Evolutionary conservation across 2,113 vertebrate species (phyloP).

Genomic region (Reinhardtius hippoglossoides): DNA sequence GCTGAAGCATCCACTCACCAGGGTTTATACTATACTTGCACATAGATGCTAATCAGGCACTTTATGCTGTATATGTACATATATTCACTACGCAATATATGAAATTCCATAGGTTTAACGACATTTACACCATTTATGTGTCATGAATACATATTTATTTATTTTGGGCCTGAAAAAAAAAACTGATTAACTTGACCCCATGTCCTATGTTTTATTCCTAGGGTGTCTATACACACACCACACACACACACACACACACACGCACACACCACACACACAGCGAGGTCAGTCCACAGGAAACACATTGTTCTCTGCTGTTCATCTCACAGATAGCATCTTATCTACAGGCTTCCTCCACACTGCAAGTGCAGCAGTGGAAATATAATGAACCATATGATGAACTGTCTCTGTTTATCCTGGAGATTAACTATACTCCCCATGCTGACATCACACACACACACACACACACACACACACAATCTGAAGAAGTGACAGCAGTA

Average conservation of each 20-base stretch:
- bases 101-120: too few species aligned
- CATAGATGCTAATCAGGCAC: too few species aligned
- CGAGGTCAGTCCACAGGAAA: constrained; percentile 33
- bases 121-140: too few species aligned
- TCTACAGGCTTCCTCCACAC: constrained; percentile 30
- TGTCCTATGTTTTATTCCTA: not conserved
- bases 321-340: constrained; percentile 67
- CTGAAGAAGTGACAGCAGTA: not conserved
- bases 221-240: not conserved
- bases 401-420: constrained; percentile 37
- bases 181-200: too few species aligned
- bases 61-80: too few species aligned
- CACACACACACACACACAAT: not conserved
- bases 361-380: constrained; percentile 4
- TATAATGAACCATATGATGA: constrained; percentile 31
- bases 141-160: too few species aligned
- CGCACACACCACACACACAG: not conserved
- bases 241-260: constrained; percentile 3
- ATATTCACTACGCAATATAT: too few species aligned
- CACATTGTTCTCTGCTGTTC: constrained; percentile 31
- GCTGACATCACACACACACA: constrained; percentile 21
- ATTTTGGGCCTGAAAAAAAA: too few species aligned
- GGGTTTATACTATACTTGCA: too few species aligned
- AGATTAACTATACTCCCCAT: constrained; percentile 42
- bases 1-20: too few species aligned